Base-by-base conservation (phyloP, 2,797 vertebrate genomes). In the Galago senegalensis region DNA sequence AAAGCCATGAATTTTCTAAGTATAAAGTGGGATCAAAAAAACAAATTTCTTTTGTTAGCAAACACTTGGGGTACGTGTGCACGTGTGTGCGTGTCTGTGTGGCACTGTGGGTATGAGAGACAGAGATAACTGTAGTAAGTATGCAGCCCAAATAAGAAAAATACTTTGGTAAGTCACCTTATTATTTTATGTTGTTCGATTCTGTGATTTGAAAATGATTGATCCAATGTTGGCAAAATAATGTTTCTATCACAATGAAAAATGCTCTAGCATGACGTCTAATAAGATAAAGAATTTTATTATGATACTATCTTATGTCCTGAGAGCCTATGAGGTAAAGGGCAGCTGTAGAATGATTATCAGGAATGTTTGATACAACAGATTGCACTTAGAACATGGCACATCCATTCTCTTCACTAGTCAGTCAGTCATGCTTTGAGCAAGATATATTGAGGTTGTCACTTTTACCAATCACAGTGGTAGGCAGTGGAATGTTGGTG, bases 11-110 rank as follows among this genome's bases (percentile, higher is more conserved):
- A 79, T 93, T 89, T 95, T 91, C 82, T 89, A 61, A 91, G 53
- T 56, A 61, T 56, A 60, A 95, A 81, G 27, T 31, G 20, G 37
- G 40, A 84, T 31, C 49, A 53, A 53, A 20, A 76, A 96, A 63
- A 2, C 37, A 70, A 17, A 89, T 84, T 77, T 94, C 25, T 92
- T 95, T 81, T 94, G 53, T 93, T 89, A 95, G 79, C 61, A 97
- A 97, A 96, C 72, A 97, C 75, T 75, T 40, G 21, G 13, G 14
- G 49, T 76, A 29, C 16, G 6, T 18, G 2, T 13, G 25, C 11
- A 8, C 43, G 27, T 82, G 8, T 60, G 2, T 9, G 1, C 7
- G 65, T 34, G 31, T 1, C 1, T 2, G 31, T 20, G 56, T 18
- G 56, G 5, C 5, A 5, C 40, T 6, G 40, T 43, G 40, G 40